These are phyloP conservation scores for Nomada goodeniana DNA, from an alignment of 2,888 invertebrate genomes.

Conservation along the genomic window DNA sequence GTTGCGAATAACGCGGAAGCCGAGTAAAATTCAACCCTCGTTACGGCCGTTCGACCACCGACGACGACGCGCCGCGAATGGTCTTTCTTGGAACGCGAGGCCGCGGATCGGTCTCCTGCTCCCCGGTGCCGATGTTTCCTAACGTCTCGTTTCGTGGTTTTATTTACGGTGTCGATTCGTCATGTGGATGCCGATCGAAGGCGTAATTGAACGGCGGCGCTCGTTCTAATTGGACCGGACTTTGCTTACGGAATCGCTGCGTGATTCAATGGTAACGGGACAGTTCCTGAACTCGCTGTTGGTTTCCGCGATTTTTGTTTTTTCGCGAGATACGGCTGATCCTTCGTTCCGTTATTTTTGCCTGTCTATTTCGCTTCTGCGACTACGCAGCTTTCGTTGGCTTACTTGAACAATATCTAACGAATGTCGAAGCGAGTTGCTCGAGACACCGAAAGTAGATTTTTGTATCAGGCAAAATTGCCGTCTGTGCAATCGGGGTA, in stretches of 20 bases:
- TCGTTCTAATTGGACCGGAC: not conserved
- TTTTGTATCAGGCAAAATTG: not conserved
- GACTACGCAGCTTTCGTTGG: not conserved
- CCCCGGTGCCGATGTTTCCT: constrained; percentile 8
- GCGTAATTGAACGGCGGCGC: constrained; percentile 7
- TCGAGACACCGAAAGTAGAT: not conserved
- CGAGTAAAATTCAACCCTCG: constrained; percentile 34
- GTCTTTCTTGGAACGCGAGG: constrained; percentile 22
- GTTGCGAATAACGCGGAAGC: constrained; percentile 57
- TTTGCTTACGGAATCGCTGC: not conserved
- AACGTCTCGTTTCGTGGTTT: constrained; percentile 4
- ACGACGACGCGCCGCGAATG: not conserved
- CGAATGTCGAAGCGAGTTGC: too few species aligned
- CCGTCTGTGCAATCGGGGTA: too few species aligned
- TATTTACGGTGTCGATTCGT: constrained; percentile 17
- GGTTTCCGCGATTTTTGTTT: not conserved
- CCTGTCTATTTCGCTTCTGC: too few species aligned
- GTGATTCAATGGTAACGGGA: constrained; percentile 15
- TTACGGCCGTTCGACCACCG: constrained; percentile 38
- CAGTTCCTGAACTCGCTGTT: not conserved
- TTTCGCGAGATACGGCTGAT: not conserved
- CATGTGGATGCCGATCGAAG: not conserved
- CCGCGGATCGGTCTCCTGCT: constrained; percentile 4
- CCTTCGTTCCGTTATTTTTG: not conserved
- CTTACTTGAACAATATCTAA: too few species aligned